Base-by-base conservation (phyloP, 1,140 invertebrate species). In the Rhyacophila brunnea region DNA sequence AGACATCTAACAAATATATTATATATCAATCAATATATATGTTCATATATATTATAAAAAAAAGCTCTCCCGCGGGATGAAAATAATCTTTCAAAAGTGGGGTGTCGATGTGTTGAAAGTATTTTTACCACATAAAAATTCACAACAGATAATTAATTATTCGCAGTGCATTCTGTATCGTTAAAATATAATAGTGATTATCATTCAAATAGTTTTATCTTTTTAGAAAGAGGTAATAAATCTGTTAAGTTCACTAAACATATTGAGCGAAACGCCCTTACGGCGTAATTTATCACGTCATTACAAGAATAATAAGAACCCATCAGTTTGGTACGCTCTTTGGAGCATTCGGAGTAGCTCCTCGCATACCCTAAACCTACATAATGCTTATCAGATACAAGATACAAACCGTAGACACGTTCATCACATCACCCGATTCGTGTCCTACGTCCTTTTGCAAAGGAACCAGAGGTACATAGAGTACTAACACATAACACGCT, bases 161-260 rank as follows among this genome's bases (percentile, higher is more conserved):
- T 28, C 23, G 9, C 23, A 28, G 23, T 28, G 23, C 23, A 28
- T 47, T 46, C 44, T 13, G 35, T 42, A 42, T 49, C 42, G 35
- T 42, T 57, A 42, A 47, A 48, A 23, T 45, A 28, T 48, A 48
- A 15, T 15, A 48, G 46, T 48, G 46, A 57, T 48, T 57, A 57
- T 57, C 28, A 49, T 57, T 57, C 45, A 48, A 57, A 57, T 57
- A 57, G 55, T 48, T 35, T 38, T 28, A 28, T 28, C 23, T 28
- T 74, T 75, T 78, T 74, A 70, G 73, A 74, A 77, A 78, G 75
- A 78, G 74, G 76, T 77, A 78, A 74, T 76, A 76, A n/a, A 77
- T 78, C 77, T 77, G 74, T 76, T 79, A 78, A 75, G 73, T 75
- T 72, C 73, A 79, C 76, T 78, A 78, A 79, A 70, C 74, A 74